Evolutionary conservation across 1,140 invertebrate genomes (phyloP), one percentile per base, ranked within the genome.

Genomic region (Phymorhynchus buccinoides): DNA sequence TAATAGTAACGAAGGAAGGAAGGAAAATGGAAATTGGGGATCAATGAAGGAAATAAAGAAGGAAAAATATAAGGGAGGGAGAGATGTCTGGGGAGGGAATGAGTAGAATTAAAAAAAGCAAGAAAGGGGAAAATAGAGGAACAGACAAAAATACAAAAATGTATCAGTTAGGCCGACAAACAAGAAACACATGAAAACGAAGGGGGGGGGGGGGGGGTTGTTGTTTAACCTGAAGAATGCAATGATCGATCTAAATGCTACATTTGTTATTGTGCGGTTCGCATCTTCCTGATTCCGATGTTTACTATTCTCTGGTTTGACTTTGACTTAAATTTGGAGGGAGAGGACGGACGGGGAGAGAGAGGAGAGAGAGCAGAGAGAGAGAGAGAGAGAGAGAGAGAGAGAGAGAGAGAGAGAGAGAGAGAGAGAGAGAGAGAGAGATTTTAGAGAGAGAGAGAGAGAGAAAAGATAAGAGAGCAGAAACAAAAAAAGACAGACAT

Each of bases 391-490:
- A 66, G 62, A 73, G 30, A 73, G 4, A 73, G 4, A 35, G 68
- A 35, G 30, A 73, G 2, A 73, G 4, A 73, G 30, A 35, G 68
- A 73, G n/a, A 73, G 68, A 73, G 32, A 73, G n/a, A 73, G 68
- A 73, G 68, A 73, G n/a, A 73, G 68, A 73, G 30, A 73, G n/a
- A 73, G 30, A 73, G 68, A 73, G 4, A 73, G n/a, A 35, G 30
- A 73, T n/a, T 48, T 48, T 48, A 18, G 30, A 71, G 30, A 71
- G 30, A 71, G 30, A 71, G 30, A 66, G 9, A 7, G 16, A 27
- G 9, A 48, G 18, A 9, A 48, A 48, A 48, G 44, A 48, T 48
- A 48, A 48, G 18, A 18, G 6, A 18, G 12, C 2, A 73, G 2
- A 73, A 30, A 73, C 30, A 73, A 30, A 73, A 4, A 73, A 30